Evolutionary conservation across 1,140 invertebrate genomes (phyloP).

Genomic region (Capitella teleta): DNA sequence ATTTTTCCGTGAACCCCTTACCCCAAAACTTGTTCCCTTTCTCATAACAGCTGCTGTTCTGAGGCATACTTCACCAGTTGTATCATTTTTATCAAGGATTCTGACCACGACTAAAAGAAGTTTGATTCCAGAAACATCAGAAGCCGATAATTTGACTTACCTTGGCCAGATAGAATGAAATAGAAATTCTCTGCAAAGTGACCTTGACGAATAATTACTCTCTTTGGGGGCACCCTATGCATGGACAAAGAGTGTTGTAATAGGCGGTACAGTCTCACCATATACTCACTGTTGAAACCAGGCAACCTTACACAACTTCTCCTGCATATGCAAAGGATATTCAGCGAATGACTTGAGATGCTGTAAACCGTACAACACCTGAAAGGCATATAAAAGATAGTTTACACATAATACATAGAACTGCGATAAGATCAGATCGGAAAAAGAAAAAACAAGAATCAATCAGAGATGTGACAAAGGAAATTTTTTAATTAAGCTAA

Average conservation of each 20-base stretch:
- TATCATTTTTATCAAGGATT: neutral
- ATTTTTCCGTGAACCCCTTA: neutral
- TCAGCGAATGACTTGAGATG: conserved; percentile 33
- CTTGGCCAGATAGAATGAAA: conserved; percentile 28
- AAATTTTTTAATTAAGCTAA: no score
- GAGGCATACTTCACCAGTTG: neutral
- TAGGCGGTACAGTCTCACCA: neutral
- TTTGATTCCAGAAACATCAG: neutral
- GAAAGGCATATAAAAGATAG: conserved; percentile 9
- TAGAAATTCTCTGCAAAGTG: conserved; percentile 36
- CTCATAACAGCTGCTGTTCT: neutral
- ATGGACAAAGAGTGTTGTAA: neutral
- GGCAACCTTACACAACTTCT: conserved; percentile 34
- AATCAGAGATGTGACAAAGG: no score
- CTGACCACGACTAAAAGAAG: neutral
- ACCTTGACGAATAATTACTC: conserved; percentile 39
- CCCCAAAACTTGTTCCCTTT: neutral
- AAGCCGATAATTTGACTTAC: conserved; percentile 3
- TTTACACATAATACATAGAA: no score
- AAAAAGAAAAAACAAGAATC: no score
- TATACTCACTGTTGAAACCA: conserved; percentile 35
- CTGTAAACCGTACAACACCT: conserved; percentile 36
- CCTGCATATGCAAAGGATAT: conserved; percentile 39
- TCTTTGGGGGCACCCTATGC: conserved; percentile 3
- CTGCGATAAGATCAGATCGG: no score